Evolutionary conservation across 2,888 invertebrate genomes (phyloP).

Genomic region (Lycaena phlaeas): DNA sequence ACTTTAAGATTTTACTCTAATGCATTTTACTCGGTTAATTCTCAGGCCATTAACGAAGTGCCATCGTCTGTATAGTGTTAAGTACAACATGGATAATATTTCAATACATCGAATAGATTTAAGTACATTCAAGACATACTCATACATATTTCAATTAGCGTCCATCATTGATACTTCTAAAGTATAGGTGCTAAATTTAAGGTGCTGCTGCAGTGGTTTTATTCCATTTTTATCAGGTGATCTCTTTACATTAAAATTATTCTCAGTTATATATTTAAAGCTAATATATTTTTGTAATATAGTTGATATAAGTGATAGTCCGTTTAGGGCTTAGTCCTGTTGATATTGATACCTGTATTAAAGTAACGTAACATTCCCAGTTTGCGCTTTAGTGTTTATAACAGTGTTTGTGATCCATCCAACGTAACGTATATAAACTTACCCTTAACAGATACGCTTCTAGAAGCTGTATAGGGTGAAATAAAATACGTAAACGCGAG

Average conservation of each 20-base stretch:
- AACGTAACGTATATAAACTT: constrained; percentile 39
- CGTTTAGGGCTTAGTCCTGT: constrained; percentile 37
- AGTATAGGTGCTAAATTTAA: constrained; percentile 9
- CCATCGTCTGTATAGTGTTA: constrained; percentile 66
- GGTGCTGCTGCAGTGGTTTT: constrained; percentile 53
- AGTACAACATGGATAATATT: constrained; percentile 52
- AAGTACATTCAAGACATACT: constrained; percentile 27
- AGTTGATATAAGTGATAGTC: constrained; percentile 37
- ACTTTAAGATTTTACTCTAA: constrained; percentile 58
- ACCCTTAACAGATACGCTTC: background rate
- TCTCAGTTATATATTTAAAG: constrained; percentile 45
- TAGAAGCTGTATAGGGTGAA: no score
- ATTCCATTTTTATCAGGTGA: constrained; percentile 50
- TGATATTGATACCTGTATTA: constrained; percentile 68
- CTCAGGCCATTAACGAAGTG: constrained; percentile 71
- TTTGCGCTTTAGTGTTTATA: constrained; percentile 63
- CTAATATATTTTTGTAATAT: constrained; percentile 56
- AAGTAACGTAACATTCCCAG: constrained; percentile 67
- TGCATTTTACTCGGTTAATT: constrained; percentile 71
- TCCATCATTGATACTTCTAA: constrained; percentile 4
- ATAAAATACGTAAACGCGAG: background rate
- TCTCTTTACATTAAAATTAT: constrained; percentile 58
- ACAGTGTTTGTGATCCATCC: constrained; percentile 71
- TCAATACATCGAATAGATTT: constrained; percentile 48
- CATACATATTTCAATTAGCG: constrained; percentile 12